phyloP scores from a whole-genome alignment of 2,888 invertebrate genomes.

The Pandemis cinnamomeana region DNA sequence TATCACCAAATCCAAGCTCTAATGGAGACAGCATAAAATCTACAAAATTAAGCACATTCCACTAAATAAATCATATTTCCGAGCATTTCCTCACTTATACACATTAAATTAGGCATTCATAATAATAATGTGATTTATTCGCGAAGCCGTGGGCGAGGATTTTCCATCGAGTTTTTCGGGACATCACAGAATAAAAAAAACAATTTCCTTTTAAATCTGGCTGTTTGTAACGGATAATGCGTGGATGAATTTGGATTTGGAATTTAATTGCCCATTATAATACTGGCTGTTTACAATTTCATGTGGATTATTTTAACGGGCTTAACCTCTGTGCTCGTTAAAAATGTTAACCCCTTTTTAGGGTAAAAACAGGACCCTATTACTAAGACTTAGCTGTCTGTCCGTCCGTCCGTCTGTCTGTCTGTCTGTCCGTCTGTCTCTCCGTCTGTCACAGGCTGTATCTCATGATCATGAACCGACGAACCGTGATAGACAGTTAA shows the following conservation, averaged over 20 bases:
- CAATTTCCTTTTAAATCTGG: background rate
- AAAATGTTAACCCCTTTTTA: background rate
- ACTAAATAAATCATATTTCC: background rate
- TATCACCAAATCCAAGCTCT: constrained; percentile 5
- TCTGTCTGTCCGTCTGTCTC: no score
- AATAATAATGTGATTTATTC: constrained; percentile 20
- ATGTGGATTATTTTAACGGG: background rate
- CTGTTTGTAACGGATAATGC: constrained; percentile 15
- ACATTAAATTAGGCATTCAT: constrained; percentile 28
- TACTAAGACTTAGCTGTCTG: background rate
- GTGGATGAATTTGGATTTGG: constrained; percentile 19
- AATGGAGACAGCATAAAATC: background rate
- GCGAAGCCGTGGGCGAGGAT: background rate
- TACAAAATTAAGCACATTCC: background rate
- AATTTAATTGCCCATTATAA: constrained; percentile 26
- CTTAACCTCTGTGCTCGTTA: background rate
- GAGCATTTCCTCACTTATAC: background rate
- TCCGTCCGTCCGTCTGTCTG: background rate
- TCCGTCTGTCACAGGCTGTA: no score
- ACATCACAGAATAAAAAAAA: background rate
- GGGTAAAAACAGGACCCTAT: no score
- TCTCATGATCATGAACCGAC: no score
- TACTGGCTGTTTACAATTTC: background rate
- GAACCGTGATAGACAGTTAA: no score
- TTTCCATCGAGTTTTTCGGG: background rate